A percentile compares a stretch with the other conserved stretches of the same genome.
phyloP scores from a whole-genome alignment of 2,888 invertebrate genomes.

The Neuroscelio doddi region DNA sequence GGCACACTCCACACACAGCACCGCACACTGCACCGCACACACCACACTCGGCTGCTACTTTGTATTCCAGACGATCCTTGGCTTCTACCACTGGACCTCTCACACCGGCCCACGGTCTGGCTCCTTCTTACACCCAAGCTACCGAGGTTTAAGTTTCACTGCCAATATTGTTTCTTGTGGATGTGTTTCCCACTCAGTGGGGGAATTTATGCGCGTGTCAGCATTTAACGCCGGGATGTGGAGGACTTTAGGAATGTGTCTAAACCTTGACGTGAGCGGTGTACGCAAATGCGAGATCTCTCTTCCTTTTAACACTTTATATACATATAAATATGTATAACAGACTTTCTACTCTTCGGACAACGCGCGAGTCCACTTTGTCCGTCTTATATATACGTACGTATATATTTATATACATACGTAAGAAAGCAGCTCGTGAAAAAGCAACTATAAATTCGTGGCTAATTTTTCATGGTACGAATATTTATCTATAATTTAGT shows the following conservation, averaged over 20 bases:
- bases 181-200: not conserved
- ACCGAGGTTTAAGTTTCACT: conserved; percentile 60
- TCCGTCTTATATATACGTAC: conserved; percentile 58
- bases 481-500: no score
- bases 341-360: conserved; percentile 15
- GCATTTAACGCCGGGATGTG: not conserved
- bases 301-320: conserved; percentile 20
- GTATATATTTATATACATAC: no score
- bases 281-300: conserved; percentile 15
- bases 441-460: no score
- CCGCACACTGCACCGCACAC: conserved; percentile 65
- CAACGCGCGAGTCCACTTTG: conserved; percentile 52
- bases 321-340: conserved; percentile 21
- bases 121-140: conserved; percentile 67
- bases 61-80: conserved; percentile 66
- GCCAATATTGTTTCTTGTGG: no score
- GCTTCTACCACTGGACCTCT: conserved; percentile 68
- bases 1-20: conserved; percentile 65
- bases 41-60: conserved; percentile 67
- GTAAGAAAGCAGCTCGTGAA: no score
- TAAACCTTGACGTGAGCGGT: not conserved
- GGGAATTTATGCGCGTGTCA: not conserved
- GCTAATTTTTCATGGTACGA: no score
- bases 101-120: conserved; percentile 67
- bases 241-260: not conserved